Evolutionary conservation across 2,888 invertebrate genomes (phyloP), one percentile per base, ranked within the genome.

Genomic region (Brenthis daphne): DNA sequence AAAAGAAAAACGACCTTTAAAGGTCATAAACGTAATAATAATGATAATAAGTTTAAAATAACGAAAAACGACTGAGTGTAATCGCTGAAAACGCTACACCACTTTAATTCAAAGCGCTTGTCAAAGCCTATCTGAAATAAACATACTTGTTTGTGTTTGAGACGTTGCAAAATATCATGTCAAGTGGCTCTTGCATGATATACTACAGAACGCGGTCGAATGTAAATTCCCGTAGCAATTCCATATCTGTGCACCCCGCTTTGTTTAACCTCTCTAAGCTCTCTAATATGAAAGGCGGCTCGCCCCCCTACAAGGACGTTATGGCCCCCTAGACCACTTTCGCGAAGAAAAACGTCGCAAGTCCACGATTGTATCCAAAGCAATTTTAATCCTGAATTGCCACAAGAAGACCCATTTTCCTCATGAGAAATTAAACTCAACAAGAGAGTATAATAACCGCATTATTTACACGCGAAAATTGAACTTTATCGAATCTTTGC

Each of bases 271-370:
- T 81, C 80, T 76, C 80, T 79, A 82, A 82, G 79, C 80, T 78
- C 11, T 43, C 81, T 82, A 83, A 85, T 86, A 86, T 84, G 82
- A 84, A 85, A 85, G 81, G 82, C 80, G 83, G 82, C 77, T 86
- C 11, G 48, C 60, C 77, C 77, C 80, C 81, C 79, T 80, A 77
- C 80, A 81, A 84, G 80, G 80, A 82, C 80, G 80, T 78, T 75
- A 77, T 77, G 80, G 76, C 77, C 77, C 77, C 78, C 75, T 73
- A 71, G 72, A 71, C 68, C 70, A n/a, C 74, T 69, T 67, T 55
- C 61, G 51, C 64, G 75, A 67, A 71, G 69, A 74, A 76, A 84
- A 84, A 73, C 80, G 77, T 79, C 72, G 72, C 82, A 84, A 79
- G 76, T 71, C 74, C 67, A 69, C 75, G 75, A 43, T 71, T 71